Percentiles rank a stretch among this genome's conserved stretches.
Evolutionary conservation across 2,113 vertebrate genomes (phyloP).

Genomic region (Clarias batrachus): DNA sequence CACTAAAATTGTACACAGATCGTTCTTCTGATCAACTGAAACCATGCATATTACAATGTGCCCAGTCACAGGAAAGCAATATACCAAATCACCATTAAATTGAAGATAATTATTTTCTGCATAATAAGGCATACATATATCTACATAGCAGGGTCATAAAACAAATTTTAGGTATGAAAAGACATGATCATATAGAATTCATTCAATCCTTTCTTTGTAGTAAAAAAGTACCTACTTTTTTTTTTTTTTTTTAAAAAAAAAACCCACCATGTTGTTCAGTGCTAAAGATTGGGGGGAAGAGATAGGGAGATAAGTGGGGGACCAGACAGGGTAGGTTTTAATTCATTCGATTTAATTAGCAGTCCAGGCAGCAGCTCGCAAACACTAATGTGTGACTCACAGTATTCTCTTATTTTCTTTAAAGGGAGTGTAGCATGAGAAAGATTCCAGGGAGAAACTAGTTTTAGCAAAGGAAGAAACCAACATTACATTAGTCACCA

Average conservation of each 20-base stretch:
- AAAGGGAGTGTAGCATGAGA: slow-evolving; percentile 68
- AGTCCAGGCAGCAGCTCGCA: slow-evolving; percentile 67
- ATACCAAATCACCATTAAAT: not conserved
- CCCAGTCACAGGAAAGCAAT: not conserved
- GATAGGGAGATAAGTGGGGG: slow-evolving; percentile 61
- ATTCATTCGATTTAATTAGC: slow-evolving; percentile 73
- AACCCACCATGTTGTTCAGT: slow-evolving; percentile 68
- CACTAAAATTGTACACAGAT: not conserved
- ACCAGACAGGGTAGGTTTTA: slow-evolving; percentile 57
- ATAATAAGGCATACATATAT: not conserved
- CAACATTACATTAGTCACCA: not conserved
- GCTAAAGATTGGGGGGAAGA: slow-evolving; percentile 69
- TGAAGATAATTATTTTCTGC: not conserved
- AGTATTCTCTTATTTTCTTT: slow-evolving; percentile 74
- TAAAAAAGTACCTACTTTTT: slow-evolving; percentile 16
- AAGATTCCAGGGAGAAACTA: slow-evolving; percentile 55
- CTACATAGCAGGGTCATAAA: not conserved
- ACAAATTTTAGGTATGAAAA: not conserved
- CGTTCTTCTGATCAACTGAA: not conserved
- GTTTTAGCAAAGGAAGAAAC: not conserved
- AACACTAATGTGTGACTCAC: slow-evolving; percentile 71
- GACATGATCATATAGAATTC: not conserved
- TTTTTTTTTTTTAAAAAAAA: slow-evolving; percentile 22
- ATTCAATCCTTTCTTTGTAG: not conserved
- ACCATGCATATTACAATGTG: not conserved